These are phyloP conservation scores for Syndactyla subalaris DNA, from an alignment of 2,797 vertebrate species.

Conservation along the genomic window DNA sequence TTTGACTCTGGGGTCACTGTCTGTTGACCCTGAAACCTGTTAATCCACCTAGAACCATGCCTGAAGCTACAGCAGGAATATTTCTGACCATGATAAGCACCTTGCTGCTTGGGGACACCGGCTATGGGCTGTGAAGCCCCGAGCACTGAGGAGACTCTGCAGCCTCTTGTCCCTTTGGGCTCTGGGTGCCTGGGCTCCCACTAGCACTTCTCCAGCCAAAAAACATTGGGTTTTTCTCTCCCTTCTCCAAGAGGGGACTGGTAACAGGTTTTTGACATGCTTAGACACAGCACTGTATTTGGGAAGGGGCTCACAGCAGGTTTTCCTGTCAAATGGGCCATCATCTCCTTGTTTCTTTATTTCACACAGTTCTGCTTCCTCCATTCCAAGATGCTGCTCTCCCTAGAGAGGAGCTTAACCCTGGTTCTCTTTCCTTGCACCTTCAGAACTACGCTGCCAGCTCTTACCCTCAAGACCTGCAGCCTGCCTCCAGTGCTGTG, in stretches of 20 bases:
- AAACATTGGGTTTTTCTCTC: not conserved
- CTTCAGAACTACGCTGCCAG: not conserved
- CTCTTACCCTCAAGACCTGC: not conserved
- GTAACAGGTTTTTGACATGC: not conserved
- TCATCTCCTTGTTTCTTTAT: not conserved
- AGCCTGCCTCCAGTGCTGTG: not conserved
- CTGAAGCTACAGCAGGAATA: not conserved
- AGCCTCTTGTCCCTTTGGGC: accelerated
- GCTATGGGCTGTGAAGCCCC: accelerated
- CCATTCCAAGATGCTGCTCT: not conserved
- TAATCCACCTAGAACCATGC: not conserved
- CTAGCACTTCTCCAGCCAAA: not conserved
- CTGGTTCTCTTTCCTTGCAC: not conserved
- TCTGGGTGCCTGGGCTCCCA: not conserved
- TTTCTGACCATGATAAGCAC: accelerated
- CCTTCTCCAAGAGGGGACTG: not conserved
- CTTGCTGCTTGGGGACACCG: not conserved
- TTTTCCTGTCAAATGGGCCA: not conserved
- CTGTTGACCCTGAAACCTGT: not conserved
- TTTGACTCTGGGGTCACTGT: not conserved
- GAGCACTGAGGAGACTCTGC: not conserved
- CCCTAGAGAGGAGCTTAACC: not conserved
- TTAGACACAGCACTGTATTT: not conserved
- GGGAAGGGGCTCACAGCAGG: no score
- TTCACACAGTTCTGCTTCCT: not conserved